phyloP scores from a whole-genome alignment of 2,113 vertebrate species.

The Channa argus region DNA sequence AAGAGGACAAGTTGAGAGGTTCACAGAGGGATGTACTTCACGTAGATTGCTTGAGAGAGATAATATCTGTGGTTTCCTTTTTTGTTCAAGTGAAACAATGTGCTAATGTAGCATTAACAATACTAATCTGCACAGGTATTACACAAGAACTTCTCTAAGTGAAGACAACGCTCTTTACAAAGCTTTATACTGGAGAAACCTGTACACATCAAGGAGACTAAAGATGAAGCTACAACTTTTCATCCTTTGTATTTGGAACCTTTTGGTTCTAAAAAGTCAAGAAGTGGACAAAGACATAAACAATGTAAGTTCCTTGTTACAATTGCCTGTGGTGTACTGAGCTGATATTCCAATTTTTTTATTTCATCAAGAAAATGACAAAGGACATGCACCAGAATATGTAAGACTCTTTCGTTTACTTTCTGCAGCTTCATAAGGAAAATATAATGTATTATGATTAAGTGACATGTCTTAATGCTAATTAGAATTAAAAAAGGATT shows the following conservation, averaged over 20 bases:
- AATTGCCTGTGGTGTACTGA: neutral
- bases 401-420: neutral
- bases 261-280: conserved; percentile 31
- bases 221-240: conserved; percentile 47
- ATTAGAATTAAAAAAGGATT: too few relatives aligned
- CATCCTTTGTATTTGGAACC: neutral
- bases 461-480: too few relatives aligned
- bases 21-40: neutral
- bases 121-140: neutral
- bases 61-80: conserved; percentile 30
- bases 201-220: neutral
- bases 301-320: too few relatives aligned
- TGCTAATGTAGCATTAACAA: neutral
- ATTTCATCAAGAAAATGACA: neutral
- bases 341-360: neutral
- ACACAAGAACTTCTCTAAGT: neutral
- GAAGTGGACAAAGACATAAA: conserved; percentile 17
- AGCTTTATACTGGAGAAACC: neutral
- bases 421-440: neutral
- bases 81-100: conserved; percentile 1
- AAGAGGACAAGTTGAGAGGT: neutral
- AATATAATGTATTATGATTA: too few relatives aligned
- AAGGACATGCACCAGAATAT: neutral
- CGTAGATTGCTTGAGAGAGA: conserved; percentile 14
- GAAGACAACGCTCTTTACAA: neutral